These are phyloP conservation scores for Semaprochilodus insignis DNA, from an alignment of 2,797 vertebrate species.

Conservation along the genomic window DNA sequence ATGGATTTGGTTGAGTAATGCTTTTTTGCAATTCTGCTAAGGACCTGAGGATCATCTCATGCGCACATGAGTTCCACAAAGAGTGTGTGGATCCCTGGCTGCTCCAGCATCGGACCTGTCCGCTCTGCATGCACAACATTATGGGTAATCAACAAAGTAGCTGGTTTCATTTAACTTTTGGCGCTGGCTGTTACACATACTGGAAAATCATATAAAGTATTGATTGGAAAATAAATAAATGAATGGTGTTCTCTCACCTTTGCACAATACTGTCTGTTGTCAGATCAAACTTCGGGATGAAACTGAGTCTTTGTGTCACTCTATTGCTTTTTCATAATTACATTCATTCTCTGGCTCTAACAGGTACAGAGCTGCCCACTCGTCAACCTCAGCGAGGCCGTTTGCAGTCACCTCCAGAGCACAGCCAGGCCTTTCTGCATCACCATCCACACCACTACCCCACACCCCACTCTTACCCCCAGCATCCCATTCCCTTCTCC, in stretches of 20 bases:
- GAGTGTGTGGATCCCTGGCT: slow-evolving; percentile 97
- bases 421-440: slow-evolving; percentile 86
- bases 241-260: no score
- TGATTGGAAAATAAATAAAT: no score
- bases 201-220: no score
- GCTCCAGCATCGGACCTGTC: slow-evolving; percentile 92
- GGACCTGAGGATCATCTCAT: slow-evolving; percentile 96
- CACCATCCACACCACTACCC: slow-evolving; percentile 86
- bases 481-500: slow-evolving; percentile 79
- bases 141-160: slow-evolving; percentile 80
- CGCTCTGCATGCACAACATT: slow-evolving; percentile 99
- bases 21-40: slow-evolving; percentile 58
- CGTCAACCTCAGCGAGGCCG: slow-evolving; percentile 76
- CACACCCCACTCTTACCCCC: slow-evolving; percentile 81
- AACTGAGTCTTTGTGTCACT: neutral
- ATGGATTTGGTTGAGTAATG: neutral
- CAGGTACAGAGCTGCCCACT: slow-evolving; percentile 80
- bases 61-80: slow-evolving; percentile 95
- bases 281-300: neutral
- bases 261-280: no score
- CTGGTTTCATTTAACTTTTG: neutral
- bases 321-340: slow-evolving; percentile 31
- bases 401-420: slow-evolving; percentile 80
- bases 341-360: slow-evolving; percentile 37
- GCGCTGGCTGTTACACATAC: neutral